Evolutionary conservation across 2,888 invertebrate genomes (phyloP), one percentile per base, ranked within the genome.

Genomic region (Dascillus cervinus): DNA sequence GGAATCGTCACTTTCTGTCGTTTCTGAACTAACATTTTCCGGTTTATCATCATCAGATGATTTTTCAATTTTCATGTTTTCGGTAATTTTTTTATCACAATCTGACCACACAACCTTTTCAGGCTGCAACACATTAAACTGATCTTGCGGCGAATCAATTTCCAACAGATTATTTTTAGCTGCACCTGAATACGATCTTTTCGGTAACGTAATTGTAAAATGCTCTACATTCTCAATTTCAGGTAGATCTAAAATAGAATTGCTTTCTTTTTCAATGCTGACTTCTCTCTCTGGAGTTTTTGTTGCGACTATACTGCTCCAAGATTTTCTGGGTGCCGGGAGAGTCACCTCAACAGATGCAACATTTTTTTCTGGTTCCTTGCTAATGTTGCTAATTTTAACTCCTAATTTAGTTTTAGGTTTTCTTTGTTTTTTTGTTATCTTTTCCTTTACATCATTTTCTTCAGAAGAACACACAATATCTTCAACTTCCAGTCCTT

Each of bases 41-140:
- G 65, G 56, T 37, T 66, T 70, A 37, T 74, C 73, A 29, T 75
- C 75, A 40, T 75, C 75, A 0, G 73, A 73, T 1, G 71, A 72
- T 48, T 73, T 73, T 37, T 72, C 71, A 55, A 68, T 46, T 42
- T 67, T 43, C 50, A 57, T 37, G 4, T 17, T 17, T 10, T 35
- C 29, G 6, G 9, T 5, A 3, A 8, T 11, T 12, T 13, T 22
- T 1, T 22, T 22, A 5, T 3, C 4, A 9, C 11, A 12, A 9
- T 11, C 13, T 11, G 31, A 11, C 14, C 35, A 32, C 11, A 29
- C 24, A 12, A 37, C 13, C 25, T 34, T 39, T 25, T 37, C 35
- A 3, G 43, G 40, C 21, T 36, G 8, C 12, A 42, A 30, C 24
- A 39, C 24, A 9, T 13, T 24, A n/a, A 35, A 3, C 12, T n/a